phyloP scores from a whole-genome alignment of 2,797 vertebrate genomes.

The Tolypeutes matacus region DNA sequence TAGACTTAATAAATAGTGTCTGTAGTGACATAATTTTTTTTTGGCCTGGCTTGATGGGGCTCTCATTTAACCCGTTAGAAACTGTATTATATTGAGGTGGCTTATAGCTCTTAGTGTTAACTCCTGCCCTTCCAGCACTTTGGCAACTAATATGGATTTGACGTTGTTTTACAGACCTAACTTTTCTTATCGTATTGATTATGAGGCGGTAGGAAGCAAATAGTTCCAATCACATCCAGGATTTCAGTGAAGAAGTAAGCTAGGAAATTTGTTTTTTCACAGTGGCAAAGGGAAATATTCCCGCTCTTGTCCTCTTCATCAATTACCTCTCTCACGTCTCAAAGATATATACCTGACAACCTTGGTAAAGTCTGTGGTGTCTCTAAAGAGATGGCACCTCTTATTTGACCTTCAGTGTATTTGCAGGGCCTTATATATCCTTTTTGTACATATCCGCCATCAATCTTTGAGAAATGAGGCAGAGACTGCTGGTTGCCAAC shows the following conservation, averaged over 20 bases:
- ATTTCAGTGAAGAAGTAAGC: neutral
- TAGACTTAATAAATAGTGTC: constrained; percentile 33
- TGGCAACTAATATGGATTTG: neutral
- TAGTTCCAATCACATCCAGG: neutral
- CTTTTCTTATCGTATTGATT: constrained; percentile 21
- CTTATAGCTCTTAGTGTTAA: neutral
- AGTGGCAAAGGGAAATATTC: neutral
- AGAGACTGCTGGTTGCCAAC: neutral
- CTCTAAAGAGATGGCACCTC: neutral
- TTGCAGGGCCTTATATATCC: neutral
- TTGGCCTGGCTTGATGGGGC: neutral
- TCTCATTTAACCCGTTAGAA: constrained; percentile 58
- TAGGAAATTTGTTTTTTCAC: neutral
- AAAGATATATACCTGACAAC: neutral
- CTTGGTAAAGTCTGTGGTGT: neutral
- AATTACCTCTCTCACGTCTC: neutral
- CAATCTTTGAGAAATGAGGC: neutral
- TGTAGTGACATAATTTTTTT: constrained; percentile 55
- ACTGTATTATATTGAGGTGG: neutral
- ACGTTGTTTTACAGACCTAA: neutral
- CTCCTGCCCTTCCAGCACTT: neutral
- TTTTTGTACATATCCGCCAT: neutral
- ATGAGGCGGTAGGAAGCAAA: neutral
- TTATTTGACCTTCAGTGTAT: neutral
- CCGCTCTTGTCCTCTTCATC: neutral